Base-by-base conservation (phyloP, 2,797 vertebrate genomes). In the Cuculus canorus region DNA sequence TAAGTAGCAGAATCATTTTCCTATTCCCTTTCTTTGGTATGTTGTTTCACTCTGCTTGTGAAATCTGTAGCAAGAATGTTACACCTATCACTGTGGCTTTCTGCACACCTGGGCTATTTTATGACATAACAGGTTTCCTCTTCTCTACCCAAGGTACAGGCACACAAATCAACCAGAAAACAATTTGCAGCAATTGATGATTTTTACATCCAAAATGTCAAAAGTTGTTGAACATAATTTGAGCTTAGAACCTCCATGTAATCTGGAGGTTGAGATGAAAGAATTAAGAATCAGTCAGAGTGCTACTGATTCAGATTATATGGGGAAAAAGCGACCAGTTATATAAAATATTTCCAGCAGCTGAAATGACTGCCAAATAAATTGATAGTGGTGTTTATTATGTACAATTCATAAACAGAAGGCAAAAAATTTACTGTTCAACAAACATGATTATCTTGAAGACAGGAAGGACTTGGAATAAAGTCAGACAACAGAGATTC, bases 151-250 rank as follows among this genome's bases (percentile, higher is more conserved):
- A 63, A 72, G 93, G 56, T 68, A 88, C 81, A 95, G 92, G 92
- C 61, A 79, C n/a, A 86, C 69, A 95, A 93, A 92, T 80, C 47
- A 78, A 22, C 30, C 68, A 95, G 77, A 96, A 96, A 94, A 92
- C 25, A 86, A 70, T 96, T 76, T 93, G 63, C 54, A 84, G 37
- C 63, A 88, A 43, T 79, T 79, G 48, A 32, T 87, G 64, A 86
- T 64, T 96, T 96, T 91, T 93, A 91, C 32, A 91, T 60, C 60
- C 37, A 48, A 88, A 91, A 91, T 69, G 64, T 93, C 89, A 94
- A 91, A 96, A 88, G 23, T 61, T 96, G 53, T 93, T 95, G 88
- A 95, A 80, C 14, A 77, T 93, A 93, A 94, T 90, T 84, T 83
- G 86, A 95, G 69, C 57, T 80, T 70, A 77, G 19, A 47, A 64